A percentile compares a stretch with the other conserved stretches of the same genome.
These are phyloP conservation scores for Paguma larvata DNA, from an alignment of 2,797 vertebrate species.

Conservation along the genomic window DNA sequence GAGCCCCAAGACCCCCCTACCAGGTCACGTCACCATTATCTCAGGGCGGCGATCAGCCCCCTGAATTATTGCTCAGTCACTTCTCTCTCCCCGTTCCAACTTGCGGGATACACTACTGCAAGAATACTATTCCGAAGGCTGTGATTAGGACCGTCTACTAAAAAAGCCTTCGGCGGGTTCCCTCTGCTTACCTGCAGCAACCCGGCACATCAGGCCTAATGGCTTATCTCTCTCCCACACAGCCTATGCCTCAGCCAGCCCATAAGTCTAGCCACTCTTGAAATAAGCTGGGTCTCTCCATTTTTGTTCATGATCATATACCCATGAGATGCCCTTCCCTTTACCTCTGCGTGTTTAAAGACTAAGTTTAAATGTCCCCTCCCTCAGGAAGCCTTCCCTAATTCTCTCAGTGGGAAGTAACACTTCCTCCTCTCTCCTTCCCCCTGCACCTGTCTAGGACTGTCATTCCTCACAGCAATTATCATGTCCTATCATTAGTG, in stretches of 20 bases:
- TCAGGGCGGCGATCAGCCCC: neutral
- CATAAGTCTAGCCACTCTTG: neutral
- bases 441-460: neutral
- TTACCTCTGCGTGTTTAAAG: neutral
- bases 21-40: neutral
- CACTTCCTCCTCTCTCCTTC: neutral
- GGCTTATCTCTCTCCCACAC: neutral
- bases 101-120: neutral
- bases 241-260: neutral
- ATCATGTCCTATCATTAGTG: neutral
- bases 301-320: neutral
- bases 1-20: neutral
- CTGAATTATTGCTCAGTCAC: neutral
- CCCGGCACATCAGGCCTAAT: neutral
- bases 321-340: neutral
- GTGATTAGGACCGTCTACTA: neutral
- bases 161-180: neutral
- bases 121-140: neutral
- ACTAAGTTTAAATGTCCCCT: conserved; percentile 4
- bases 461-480: neutral
- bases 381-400: neutral
- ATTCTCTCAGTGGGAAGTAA: neutral
- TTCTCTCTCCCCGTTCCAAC: neutral
- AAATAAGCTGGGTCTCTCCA: neutral
- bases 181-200: neutral